Evolutionary conservation across 1,140 invertebrate genomes (phyloP), one percentile per base, ranked within the genome.

Genomic region (Polyergus mexicanus): DNA sequence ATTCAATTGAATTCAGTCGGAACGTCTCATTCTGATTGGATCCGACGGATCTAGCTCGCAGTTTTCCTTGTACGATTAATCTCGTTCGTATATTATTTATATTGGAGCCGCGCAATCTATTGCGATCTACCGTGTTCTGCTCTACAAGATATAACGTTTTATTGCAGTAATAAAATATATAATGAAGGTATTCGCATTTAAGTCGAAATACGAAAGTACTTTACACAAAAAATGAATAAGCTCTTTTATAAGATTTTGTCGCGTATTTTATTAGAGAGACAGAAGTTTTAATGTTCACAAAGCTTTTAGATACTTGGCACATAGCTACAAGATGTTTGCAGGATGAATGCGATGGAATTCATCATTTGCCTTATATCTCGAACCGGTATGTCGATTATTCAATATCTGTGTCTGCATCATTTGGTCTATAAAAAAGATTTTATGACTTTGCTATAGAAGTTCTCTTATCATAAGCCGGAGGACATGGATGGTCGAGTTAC

Each of bases 351-450:
- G 7, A 28, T 32, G 41, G 44, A 77, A 75, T 77, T 84, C 54
- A 84, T 63, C n/a, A 58, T 77, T 65, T 38, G 10, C 16, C 4
- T 13, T 84, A 76, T 63, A 84, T 76, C 58, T 84, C 35, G 16
- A 16, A 74, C 8, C 65, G 44, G 5, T 28, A 60, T 13, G 6
- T 47, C 32, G 66, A 83, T 83, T 68, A 11, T 83, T 74, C 8
- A 51, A 32, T 84, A 77, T 65, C 28, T 84, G 35, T 47, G 8
- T 77, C 58, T 35, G 81, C 41, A 84, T 84, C 58, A 38, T n/a
- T 77, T 56, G 72, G 72, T 77, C 72, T 28, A 77, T 65, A 84
- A 84, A 84, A 62, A 75, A 65, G 22, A 56, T 84, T 84, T 84
- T 84, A 84, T 60, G 72, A 77, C 13, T 10, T 7, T 13, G 5